A percentile compares a stretch with the other conserved stretches of the same genome.
Evolutionary conservation across 2,888 invertebrate species (phyloP).

Genomic region (Hedychridium roseum): DNA sequence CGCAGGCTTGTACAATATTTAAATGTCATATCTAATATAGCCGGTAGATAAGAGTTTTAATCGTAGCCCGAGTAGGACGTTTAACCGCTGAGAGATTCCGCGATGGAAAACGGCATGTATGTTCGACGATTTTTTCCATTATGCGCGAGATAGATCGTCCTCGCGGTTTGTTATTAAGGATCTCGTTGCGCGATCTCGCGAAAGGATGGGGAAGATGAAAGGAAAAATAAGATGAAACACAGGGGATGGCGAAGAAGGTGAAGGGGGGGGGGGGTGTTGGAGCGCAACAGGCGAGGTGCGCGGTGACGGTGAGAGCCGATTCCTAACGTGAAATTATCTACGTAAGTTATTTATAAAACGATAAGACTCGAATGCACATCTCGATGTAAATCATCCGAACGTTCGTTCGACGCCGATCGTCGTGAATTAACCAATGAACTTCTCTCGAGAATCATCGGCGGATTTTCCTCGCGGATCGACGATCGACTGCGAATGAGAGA

Average conservation of each 20-base stretch:
- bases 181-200: constrained; percentile 9
- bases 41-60: constrained; percentile 20
- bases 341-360: constrained; percentile 7
- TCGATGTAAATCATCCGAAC: constrained; percentile 32
- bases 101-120: constrained; percentile 20
- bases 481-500: too few relatives aligned
- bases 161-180: constrained; percentile 25
- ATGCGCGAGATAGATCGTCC: constrained; percentile 28
- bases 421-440: background rate
- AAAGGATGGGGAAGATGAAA: background rate
- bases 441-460: background rate
- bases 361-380: constrained; percentile 32
- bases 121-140: constrained; percentile 27
- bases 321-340: constrained; percentile 11
- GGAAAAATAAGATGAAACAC: background rate
- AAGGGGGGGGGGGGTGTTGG: background rate
- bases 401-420: constrained; percentile 12
- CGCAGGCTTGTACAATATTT: background rate
- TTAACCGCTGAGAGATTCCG: constrained; percentile 25
- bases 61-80: constrained; percentile 20
- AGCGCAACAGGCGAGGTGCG: constrained; percentile 12
- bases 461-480: background rate
- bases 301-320: constrained; percentile 13
- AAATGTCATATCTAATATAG: constrained; percentile 12
- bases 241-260: background rate